Percentiles rank a stretch among this genome's conserved stretches.
Evolutionary conservation across 2,113 vertebrate species (phyloP).

Genomic region (Tragelaphus buxtoni): DNA sequence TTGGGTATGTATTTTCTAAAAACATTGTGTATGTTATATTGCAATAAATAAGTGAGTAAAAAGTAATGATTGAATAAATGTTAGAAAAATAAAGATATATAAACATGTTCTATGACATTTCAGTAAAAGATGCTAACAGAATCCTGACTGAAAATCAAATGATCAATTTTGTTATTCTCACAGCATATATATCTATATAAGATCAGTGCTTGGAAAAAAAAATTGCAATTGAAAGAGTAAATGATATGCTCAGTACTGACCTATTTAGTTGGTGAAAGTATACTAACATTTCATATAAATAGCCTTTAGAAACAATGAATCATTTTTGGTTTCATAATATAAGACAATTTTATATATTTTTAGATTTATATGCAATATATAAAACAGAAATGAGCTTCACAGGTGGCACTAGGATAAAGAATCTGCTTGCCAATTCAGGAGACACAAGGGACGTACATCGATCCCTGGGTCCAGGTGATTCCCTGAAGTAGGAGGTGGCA

Average conservation of each 20-base stretch:
- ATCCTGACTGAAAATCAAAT: not conserved
- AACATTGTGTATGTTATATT: not conserved
- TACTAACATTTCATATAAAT: not conserved
- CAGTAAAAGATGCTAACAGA: not conserved
- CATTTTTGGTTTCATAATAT: not conserved
- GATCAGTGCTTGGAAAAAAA: not conserved
- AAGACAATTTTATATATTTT: not conserved
- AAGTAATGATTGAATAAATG: not conserved
- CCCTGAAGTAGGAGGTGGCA: not conserved
- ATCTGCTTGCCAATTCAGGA: not conserved
- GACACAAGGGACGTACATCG: not conserved
- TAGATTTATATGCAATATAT: not conserved
- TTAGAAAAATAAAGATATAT: not conserved
- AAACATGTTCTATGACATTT: not conserved
- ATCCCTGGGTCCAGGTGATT: not conserved
- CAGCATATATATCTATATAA: not conserved
- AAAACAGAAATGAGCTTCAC: not conserved
- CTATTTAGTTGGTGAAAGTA: not conserved
- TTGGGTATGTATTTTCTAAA: not conserved
- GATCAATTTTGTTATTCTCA: not conserved
- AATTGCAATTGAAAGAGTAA: not conserved
- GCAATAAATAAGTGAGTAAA: not conserved
- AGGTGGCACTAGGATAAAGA: not conserved
- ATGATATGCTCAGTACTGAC: not conserved
- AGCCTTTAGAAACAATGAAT: not conserved